Evolutionary conservation across 2,888 invertebrate species (phyloP), one percentile per base, ranked within the genome.

Genomic region (Hipparchia sbordonii): DNA sequence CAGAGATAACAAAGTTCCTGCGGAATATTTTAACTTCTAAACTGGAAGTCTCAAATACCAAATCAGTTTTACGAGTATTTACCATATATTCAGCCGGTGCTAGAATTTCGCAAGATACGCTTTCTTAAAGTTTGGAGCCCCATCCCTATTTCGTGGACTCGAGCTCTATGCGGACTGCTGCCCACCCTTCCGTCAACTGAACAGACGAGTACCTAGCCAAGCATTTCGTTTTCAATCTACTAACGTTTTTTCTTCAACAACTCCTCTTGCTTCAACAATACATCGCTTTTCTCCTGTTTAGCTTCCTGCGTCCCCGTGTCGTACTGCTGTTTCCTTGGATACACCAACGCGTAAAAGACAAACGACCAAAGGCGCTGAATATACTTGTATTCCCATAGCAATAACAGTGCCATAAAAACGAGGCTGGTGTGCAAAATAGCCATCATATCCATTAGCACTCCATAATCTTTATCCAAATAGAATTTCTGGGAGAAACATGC

Each of bases 311-410:
- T 74, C 6, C 80, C 73, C 0, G 39, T 33, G 0, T 63, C 71
- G 0, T 52, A 52, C 1, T 56, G 54, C 0, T 73, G 73, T 45
- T 81, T 77, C 2, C 77, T 73, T 0, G 75, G 73, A 3, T 78
- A 60, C 12, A 79, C 78, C 68, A 77, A 78, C 3, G 74, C 75
- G 10, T 71, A 68, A 2, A 82, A 69, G 0, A 81, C 3, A 2
- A 61, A 75, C 56, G 71, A 74, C 77, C 82, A 87, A 0, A 84
- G 0, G n/a, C 82, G 78, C 45, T 84, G 82, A 2, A 89, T 74
- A 9, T 85, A 68, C 69, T 79, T 84, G 76, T 92, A 90, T 74
- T 92, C 91, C 79, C 91, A 84, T 0, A 89, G 74, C 0, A 91
- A 70, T 0, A 92, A 80, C 2, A 90, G 10, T 0, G 67, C 51